Conservation (phyloP, 2,888 invertebrate genomes). For the Agonopterix arenella region DNA sequence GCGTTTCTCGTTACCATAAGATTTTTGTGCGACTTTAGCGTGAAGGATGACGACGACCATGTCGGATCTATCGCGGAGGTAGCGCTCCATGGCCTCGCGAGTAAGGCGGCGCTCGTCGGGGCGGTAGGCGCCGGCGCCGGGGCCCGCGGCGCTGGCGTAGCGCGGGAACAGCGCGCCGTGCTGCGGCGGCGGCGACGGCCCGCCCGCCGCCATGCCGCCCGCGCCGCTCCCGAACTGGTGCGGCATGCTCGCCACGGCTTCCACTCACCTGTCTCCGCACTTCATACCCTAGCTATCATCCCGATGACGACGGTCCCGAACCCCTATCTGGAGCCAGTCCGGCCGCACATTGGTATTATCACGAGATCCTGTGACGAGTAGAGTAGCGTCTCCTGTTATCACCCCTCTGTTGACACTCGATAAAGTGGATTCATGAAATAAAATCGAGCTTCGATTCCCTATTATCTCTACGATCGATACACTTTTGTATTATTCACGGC, state of each 20-base stretch:
- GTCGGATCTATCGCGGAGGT: conserved; percentile 94
- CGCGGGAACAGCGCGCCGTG: conserved; percentile 79
- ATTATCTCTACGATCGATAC: conserved; percentile 58
- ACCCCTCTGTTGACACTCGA: conserved; percentile 12
- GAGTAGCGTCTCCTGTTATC: conserved; percentile 30
- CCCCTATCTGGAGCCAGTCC: conserved; percentile 27
- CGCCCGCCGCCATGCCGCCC: conserved; percentile 86
- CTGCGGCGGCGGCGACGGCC: conserved; percentile 81
- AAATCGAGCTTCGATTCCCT: conserved; percentile 16
- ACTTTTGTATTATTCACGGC: conserved; percentile 68
- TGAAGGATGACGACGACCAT: conserved; percentile 98
- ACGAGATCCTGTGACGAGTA: conserved; percentile 15
- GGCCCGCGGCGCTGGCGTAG: conserved; percentile 75
- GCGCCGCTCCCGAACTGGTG: conserved; percentile 85
- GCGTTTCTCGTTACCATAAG: conserved; percentile 99
- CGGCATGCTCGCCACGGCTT: conserved; percentile 81
- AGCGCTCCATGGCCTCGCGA: conserved; percentile 96
- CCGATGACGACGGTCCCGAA: conserved; percentile 22
- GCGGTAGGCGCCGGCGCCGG: conserved; percentile 79
- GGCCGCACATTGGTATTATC: conserved; percentile 9
- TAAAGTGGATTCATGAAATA: conserved; percentile 9
- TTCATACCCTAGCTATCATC: conserved; percentile 34
- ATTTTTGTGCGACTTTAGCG: conserved; percentile 99
- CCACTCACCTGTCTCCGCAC: conserved; percentile 52
- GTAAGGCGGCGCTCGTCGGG: conserved; percentile 90